Evolutionary conservation across 30 jellyfish, hydroid and myxozoan genomes (phyloP).

Genomic region (Catostylus mosaicus): DNA sequence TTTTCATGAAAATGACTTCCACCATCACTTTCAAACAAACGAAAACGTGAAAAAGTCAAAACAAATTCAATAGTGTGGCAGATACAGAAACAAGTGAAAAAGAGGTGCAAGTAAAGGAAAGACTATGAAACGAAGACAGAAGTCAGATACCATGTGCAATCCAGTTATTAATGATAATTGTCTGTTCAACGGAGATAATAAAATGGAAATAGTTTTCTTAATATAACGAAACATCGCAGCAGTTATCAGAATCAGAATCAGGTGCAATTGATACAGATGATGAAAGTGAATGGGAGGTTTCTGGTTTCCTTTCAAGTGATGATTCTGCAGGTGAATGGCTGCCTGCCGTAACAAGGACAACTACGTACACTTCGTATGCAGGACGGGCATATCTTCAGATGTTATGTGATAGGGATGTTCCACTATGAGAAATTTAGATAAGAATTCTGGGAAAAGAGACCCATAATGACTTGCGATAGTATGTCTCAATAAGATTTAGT

Average conservation of each 20-base stretch:
- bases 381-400: too few relatives aligned
- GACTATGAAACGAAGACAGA: background rate
- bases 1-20: too few relatives aligned
- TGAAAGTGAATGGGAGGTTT: constrained; percentile 4
- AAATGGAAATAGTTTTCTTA: background rate
- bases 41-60: too few relatives aligned
- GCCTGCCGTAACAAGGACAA: background rate
- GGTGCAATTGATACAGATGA: background rate
- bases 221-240: background rate
- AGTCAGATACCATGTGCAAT: background rate
- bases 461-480: too few relatives aligned
- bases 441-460: too few relatives aligned
- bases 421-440: too few relatives aligned
- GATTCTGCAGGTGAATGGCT: background rate
- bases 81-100: too few relatives aligned
- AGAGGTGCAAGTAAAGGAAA: constrained; percentile 5
- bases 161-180: background rate
- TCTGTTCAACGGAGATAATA: background rate
- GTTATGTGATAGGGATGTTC: too few relatives aligned
- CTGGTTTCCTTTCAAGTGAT: background rate
- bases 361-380: background rate
- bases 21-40: too few relatives aligned
- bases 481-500: too few relatives aligned
- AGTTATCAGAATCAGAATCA: background rate
- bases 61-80: too few relatives aligned